These are phyloP conservation scores for Cynoglossus semilaevis DNA, from an alignment of 2,113 vertebrate species.

Conservation along the genomic window DNA sequence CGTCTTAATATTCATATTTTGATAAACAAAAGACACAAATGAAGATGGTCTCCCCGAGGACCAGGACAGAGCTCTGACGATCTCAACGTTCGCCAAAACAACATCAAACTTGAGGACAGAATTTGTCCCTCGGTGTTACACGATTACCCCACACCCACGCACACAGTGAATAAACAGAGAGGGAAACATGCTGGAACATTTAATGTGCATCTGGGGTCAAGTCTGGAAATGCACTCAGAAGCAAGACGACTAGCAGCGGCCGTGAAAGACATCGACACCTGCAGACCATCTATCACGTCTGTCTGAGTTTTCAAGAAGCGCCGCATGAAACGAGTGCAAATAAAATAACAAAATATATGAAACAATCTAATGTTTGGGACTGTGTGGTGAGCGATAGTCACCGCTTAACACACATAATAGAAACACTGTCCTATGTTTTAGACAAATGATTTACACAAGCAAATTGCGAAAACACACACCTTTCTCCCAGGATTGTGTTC, in stretches of 20 bases:
- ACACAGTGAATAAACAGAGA: conserved; percentile 51
- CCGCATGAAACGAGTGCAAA: conserved; percentile 36
- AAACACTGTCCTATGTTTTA: conserved; percentile 15
- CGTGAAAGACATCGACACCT: conserved; percentile 53
- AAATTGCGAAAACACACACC: background rate
- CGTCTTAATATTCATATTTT: conserved; percentile 70
- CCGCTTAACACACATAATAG: background rate
- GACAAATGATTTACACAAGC: conserved; percentile 22
- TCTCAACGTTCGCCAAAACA: conserved; percentile 47
- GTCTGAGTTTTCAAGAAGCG: conserved; percentile 23
- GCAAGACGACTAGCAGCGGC: conserved; percentile 41
- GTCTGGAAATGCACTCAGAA: conserved; percentile 67
- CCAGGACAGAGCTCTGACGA: conserved; percentile 53
- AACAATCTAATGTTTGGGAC: conserved; percentile 18
- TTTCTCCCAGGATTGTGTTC: conserved; percentile 12
- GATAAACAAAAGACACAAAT: conserved; percentile 69
- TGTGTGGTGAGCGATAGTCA: too few relatives aligned
- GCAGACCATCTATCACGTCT: conserved; percentile 68
- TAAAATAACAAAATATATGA: conserved; percentile 30
- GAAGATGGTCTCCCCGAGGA: conserved; percentile 43
- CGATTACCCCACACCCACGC: conserved; percentile 15
- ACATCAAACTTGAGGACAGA: conserved; percentile 28
- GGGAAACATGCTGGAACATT: conserved; percentile 54
- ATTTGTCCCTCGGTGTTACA: conserved; percentile 35
- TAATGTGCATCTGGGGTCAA: conserved; percentile 57